These are phyloP conservation scores for Phyllotis vaccarum DNA, from an alignment of 2,797 vertebrate genomes.

Conservation along the genomic window DNA sequence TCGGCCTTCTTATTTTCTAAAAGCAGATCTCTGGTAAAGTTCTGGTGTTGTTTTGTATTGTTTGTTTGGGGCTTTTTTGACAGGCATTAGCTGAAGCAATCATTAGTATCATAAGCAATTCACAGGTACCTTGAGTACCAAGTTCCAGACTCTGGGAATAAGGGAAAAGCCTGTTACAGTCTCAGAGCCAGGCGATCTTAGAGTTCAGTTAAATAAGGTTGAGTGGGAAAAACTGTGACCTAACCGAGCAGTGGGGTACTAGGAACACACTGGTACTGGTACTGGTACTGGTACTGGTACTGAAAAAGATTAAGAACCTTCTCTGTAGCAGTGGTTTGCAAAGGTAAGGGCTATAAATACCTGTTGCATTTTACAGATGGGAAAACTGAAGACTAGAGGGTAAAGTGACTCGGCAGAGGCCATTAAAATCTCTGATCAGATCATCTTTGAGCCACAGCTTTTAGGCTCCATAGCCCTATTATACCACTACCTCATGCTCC, in stretches of 20 bases:
- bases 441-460: conserved; percentile 11
- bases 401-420: conserved; percentile 26
- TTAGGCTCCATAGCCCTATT: conserved; percentile 30
- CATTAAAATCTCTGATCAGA: background rate
- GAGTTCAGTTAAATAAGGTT: background rate
- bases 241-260: background rate
- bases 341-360: conserved; percentile 1
- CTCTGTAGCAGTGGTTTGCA: conserved; percentile 40
- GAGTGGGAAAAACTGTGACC: too few species aligned
- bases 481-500: conserved; percentile 7
- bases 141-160: conserved; percentile 37
- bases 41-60: background rate
- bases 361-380: background rate
- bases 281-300: too few species aligned
- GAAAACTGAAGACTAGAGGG: conserved; percentile 8
- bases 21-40: conserved; percentile 45
- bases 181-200: background rate
- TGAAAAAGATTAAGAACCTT: background rate
- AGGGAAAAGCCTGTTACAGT: conserved; percentile 9
- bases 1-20: conserved; percentile 49
- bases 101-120: conserved; percentile 39
- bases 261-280: background rate
- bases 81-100: background rate
- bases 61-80: background rate
- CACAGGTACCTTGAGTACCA: background rate